Evolutionary conservation across 2,113 vertebrate genomes (phyloP).

Genomic region (Pluvianellus socialis): DNA sequence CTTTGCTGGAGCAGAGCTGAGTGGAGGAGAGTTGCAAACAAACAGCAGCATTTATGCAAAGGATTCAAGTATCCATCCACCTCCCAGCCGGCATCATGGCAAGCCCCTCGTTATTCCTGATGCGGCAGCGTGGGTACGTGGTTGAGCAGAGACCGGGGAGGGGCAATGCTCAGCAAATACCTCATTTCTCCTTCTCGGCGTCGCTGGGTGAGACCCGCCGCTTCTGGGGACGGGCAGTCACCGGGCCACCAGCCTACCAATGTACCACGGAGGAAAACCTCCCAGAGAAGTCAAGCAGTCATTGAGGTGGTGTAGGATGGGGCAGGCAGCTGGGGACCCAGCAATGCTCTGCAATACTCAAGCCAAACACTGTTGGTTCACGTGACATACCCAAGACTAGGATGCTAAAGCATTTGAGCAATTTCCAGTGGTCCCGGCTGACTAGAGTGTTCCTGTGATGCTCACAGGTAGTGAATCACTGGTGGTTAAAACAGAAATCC

Average conservation of each 20-base stretch:
- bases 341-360: not conserved
- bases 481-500: not conserved
- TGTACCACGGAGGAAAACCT: not conserved
- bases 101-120: not conserved
- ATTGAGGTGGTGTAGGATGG: not conserved
- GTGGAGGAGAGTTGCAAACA: not conserved
- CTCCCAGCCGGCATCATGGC: not conserved
- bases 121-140: fast-evolving
- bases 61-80: not conserved
- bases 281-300: not conserved
- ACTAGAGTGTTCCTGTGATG: not conserved
- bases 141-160: not conserved
- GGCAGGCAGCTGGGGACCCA: not conserved
- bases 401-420: not conserved
- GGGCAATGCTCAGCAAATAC: not conserved
- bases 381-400: not conserved
- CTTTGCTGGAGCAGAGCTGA: not conserved
- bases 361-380: not conserved
- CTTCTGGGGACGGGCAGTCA: not conserved
- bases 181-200: not conserved
- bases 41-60: not conserved
- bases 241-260: too few relatives aligned
- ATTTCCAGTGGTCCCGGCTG: not conserved
- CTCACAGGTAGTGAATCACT: not conserved
- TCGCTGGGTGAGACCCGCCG: not conserved